Evolutionary conservation across 2,888 invertebrate species (phyloP).

Genomic region (Tromatobia lineatoria): DNA sequence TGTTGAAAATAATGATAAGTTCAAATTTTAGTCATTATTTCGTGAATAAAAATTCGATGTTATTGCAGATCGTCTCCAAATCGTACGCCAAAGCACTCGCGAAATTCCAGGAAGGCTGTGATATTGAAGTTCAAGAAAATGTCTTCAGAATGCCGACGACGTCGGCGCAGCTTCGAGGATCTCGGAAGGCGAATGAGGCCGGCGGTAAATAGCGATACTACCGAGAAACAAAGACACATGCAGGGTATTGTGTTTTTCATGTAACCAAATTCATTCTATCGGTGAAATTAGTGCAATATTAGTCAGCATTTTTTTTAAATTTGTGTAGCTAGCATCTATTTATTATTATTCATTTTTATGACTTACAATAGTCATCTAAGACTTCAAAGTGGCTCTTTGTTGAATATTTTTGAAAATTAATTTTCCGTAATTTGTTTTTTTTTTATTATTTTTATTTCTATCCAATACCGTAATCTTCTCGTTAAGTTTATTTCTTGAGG

Average conservation of each 20-base stretch:
- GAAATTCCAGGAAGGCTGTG: constrained; percentile 63
- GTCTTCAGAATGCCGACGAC: constrained; percentile 29
- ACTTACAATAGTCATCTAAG: no score
- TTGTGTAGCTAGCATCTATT: no score
- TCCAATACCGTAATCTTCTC: no score
- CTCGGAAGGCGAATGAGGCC: constrained; percentile 53
- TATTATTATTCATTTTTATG: neutral
- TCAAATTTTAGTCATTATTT: no score
- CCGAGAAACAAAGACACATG: constrained; percentile 17
- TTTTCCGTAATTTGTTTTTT: no score
- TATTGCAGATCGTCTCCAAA: constrained; percentile 37
- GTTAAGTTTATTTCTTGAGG: no score
- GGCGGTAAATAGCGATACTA: constrained; percentile 64
- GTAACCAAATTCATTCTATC: constrained; percentile 2
- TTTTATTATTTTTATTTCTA: no score
- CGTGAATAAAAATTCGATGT: neutral
- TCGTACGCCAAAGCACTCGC: constrained; percentile 58
- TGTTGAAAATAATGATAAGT: no score
- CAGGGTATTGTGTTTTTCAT: constrained; percentile 39
- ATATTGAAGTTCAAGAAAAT: constrained; percentile 37
- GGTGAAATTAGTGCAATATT: no score
- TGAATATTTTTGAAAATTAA: no score
- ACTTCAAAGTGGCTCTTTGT: no score
- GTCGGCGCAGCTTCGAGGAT: constrained; percentile 30
- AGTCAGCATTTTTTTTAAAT: no score